These are phyloP conservation scores for Alfaro cultratus DNA, from an alignment of 2,797 vertebrate species.

Conservation along the genomic window DNA sequence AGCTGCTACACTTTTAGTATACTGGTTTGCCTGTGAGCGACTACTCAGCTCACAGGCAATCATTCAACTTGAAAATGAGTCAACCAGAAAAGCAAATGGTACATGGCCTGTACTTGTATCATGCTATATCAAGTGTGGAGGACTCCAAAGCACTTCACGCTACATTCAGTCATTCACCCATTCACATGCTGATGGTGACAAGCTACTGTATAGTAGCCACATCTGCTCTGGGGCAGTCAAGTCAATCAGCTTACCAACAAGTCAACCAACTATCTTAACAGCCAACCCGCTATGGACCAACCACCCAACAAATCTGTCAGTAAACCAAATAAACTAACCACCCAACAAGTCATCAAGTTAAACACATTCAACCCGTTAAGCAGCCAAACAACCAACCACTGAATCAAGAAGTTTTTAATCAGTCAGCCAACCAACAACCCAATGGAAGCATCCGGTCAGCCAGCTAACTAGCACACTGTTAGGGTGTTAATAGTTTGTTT, in stretches of 20 bases:
- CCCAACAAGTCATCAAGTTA: not conserved
- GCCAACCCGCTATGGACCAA: not conserved
- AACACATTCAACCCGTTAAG: not conserved
- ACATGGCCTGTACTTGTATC: no score
- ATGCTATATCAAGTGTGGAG: no score
- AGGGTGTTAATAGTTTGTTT: not conserved
- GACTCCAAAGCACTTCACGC: no score
- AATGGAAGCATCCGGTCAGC: not conserved
- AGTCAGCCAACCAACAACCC: not conserved
- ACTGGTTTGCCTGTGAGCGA: not conserved
- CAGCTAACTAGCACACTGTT: not conserved
- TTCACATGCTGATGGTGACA: no score
- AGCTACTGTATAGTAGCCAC: no score
- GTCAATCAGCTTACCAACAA: not conserved
- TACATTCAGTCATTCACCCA: no score
- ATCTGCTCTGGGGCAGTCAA: not conserved
- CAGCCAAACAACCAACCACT: not conserved
- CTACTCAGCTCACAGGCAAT: not conserved
- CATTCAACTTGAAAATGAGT: not conserved
- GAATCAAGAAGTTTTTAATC: not conserved
- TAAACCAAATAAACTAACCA: not conserved
- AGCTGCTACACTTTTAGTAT: not conserved
- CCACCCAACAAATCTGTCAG: not conserved
- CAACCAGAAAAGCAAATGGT: not conserved
- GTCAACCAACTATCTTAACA: not conserved